Percentiles rank a stretch among this genome's conserved stretches.
Evolutionary conservation across 1,140 invertebrate genomes (phyloP).

Genomic region (Cecropterus lyciades): DNA sequence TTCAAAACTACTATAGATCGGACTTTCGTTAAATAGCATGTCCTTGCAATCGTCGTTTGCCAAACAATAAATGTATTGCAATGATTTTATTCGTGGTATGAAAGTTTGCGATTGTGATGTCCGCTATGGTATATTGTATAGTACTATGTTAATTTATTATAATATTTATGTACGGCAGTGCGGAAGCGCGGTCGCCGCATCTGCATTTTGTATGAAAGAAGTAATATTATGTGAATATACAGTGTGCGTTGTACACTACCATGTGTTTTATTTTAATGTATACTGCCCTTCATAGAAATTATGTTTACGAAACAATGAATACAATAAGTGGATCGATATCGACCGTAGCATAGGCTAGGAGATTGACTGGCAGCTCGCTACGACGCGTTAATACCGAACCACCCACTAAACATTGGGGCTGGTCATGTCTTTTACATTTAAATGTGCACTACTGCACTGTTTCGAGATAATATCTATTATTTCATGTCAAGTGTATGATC

Average conservation of each 20-base stretch:
- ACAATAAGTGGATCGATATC: no score
- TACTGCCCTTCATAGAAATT: no score
- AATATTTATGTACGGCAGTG: slow-evolving; percentile 26
- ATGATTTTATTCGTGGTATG: slow-evolving; percentile 2
- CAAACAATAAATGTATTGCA: neutral
- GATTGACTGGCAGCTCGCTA: no score
- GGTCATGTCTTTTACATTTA: no score
- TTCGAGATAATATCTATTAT: no score
- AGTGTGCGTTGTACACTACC: slow-evolving; percentile 37
- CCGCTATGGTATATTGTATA: slow-evolving; percentile 22
- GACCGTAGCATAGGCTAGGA: no score
- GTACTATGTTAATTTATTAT: slow-evolving; percentile 40
- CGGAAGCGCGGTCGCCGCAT: slow-evolving; percentile 9
- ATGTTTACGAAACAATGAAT: no score
- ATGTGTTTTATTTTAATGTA: slow-evolving; percentile 36
- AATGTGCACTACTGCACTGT: no score
- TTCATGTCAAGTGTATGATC: no score
- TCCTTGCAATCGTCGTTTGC: no score
- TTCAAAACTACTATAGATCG: neutral
- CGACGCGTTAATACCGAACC: no score
- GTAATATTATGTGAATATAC: slow-evolving; percentile 31
- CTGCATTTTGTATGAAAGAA: slow-evolving; percentile 36
- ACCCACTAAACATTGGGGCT: no score
- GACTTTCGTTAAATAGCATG: neutral
- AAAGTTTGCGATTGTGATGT: slow-evolving; percentile 25